Base-by-base conservation (phyloP, 2,888 invertebrate genomes). In the Caprella mutica region DNA sequence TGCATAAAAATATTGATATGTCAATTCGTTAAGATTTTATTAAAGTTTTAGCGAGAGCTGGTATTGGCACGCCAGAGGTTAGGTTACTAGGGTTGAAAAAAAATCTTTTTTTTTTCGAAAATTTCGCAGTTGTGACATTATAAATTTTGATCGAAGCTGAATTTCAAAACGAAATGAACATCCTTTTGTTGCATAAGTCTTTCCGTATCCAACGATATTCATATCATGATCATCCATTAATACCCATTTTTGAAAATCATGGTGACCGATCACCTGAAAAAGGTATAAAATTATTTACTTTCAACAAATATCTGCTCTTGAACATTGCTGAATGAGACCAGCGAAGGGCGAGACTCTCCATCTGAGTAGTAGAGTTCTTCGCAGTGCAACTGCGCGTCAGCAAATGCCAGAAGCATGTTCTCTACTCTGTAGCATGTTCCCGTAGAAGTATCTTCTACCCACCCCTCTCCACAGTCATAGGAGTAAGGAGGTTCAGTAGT, bases 341-440 rank as follows among this genome's bases (percentile, higher is more conserved):
- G 23, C 8, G 56, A 48, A 2, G 56, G 55, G 9, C 4, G 1
- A 9, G 52, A 29, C 38, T 56, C 42, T 3, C 35, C 56, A 1
- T 44, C 44, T 24, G 4, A 0, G 35, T 60, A 50, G 30, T 12
- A 12, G 5, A 40, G 48, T 24, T 59, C 56, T 3, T 19, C 12
- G 33, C 60, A 60, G 33, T 54, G 38, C 1, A 27, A 27, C 8
- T 24, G 27, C 5, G 60, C 60, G 35, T 60, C 60, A 3, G 3
- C 14, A 23, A 43, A 54, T 24, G 17, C 38, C 35, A 54, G 30
- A 17, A 50, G 53, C 19, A 23, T 8, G 17, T 48, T 30, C 14
- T 48, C 43, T 5, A 60, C 21, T 4, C 56, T 52, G 54, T 60
- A 60, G 23, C 60, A 60, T 14, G 54, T 52, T 14, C 60, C 60